Percentiles rank a stretch among this genome's conserved stretches.
phyloP scores from a whole-genome alignment of 2,113 vertebrate species.

The Cryptotis parvus region DNA sequence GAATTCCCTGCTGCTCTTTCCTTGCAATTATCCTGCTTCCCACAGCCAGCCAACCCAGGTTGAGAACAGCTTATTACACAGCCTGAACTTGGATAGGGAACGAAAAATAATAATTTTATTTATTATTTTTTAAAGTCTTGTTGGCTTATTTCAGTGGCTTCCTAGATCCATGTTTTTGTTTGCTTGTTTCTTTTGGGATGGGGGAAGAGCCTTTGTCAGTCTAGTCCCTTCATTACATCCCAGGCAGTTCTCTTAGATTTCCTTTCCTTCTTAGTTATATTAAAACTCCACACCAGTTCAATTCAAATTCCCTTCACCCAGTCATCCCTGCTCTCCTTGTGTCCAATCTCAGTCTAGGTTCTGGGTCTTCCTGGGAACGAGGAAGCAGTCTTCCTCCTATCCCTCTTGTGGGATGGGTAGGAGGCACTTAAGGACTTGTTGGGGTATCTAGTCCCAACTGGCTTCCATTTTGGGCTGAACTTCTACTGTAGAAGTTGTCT shows the following conservation, averaged over 20 bases:
- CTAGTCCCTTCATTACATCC: constrained; percentile 13
- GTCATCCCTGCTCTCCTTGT: accelerated
- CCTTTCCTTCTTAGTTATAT: not conserved
- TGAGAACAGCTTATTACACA: not conserved
- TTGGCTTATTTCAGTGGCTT: constrained; percentile 19
- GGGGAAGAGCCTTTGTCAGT: not conserved
- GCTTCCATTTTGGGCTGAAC: too few species aligned
- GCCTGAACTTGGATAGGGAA: not conserved
- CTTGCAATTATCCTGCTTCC: not conserved
- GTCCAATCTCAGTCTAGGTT: not conserved
- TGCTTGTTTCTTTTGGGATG: too few species aligned
- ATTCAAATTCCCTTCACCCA: not conserved
- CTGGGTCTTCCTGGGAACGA: not conserved
- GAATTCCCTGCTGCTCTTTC: not conserved
- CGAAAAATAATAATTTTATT: not conserved
- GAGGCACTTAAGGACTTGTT: not conserved
- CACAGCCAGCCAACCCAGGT: not conserved
- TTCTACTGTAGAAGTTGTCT: not conserved
- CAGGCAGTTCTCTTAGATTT: constrained; percentile 27
- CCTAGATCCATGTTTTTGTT: not conserved
- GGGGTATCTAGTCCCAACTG: not conserved
- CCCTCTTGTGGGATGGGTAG: not conserved
- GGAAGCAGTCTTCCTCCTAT: not conserved
- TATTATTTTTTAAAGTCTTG: not conserved
- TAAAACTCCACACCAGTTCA: not conserved